phyloP scores from a whole-genome alignment of 1,140 invertebrate species.

The Coelopa frigida region DNA sequence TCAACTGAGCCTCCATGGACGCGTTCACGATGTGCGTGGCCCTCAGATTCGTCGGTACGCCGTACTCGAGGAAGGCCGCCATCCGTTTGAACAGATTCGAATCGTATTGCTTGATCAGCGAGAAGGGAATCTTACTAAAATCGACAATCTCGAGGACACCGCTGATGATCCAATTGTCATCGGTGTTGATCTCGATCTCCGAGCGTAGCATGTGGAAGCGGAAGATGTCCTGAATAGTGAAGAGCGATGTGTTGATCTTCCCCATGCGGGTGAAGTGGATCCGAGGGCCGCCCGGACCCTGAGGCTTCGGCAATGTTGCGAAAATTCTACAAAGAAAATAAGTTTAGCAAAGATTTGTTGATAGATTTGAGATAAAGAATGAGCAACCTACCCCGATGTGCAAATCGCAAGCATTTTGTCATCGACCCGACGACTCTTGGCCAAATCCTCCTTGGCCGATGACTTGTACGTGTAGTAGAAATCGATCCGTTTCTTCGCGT shows the following conservation, averaged over 20 bases:
- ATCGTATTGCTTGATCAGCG: conserved; percentile 47
- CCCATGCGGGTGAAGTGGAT: conserved; percentile 48
- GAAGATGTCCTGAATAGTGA: conserved; percentile 42
- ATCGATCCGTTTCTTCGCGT: conserved; percentile 57
- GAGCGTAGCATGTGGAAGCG: conserved; percentile 44
- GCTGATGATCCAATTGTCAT: conserved; percentile 42
- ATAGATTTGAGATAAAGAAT: background rate
- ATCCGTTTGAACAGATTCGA: conserved; percentile 47
- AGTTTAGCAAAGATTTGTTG: background rate
- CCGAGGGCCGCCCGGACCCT: conserved; percentile 46
- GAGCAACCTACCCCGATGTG: conserved; percentile 25
- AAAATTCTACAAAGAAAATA: conserved; percentile 24
- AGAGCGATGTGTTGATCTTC: conserved; percentile 46
- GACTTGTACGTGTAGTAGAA: conserved; percentile 43
- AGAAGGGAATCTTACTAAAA: conserved; percentile 45
- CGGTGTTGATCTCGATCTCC: conserved; percentile 44
- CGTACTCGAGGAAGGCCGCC: conserved; percentile 46
- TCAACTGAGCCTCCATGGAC: conserved; percentile 42
- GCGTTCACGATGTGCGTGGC: conserved; percentile 50
- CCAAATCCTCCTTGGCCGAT: conserved; percentile 23
- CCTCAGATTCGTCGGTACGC: conserved; percentile 49
- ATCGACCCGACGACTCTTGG: conserved; percentile 26
- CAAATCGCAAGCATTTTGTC: conserved; percentile 32
- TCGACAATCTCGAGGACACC: conserved; percentile 48
- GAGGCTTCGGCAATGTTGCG: conserved; percentile 42